Evolutionary conservation across 92 coral and sea anemone genomes (phyloP).

Genomic region (Phymanthus crucifer): DNA sequence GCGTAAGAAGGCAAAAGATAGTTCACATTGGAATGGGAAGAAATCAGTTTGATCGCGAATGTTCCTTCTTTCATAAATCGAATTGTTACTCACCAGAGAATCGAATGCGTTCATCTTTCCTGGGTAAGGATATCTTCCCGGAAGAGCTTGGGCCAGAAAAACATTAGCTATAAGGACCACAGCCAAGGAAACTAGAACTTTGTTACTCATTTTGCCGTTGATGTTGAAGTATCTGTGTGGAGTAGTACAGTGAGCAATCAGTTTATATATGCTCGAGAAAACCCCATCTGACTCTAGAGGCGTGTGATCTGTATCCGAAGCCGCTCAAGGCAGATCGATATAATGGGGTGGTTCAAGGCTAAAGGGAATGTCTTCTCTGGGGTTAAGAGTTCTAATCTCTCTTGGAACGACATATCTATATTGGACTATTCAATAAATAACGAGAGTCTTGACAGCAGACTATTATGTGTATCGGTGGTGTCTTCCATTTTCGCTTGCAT

Average conservation of each 20-base stretch:
- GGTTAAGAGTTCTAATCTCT: not conserved
- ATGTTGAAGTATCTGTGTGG: not conserved
- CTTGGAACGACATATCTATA: not conserved
- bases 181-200: slow-evolving; percentile 10
- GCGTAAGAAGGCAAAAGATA: too few relatives aligned
- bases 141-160: slow-evolving; percentile 7
- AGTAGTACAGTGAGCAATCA: not conserved
- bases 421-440: not conserved
- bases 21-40: too few relatives aligned
- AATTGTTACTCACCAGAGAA: slow-evolving; percentile 1
- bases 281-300: not conserved
- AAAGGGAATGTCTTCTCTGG: not conserved
- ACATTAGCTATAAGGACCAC: slow-evolving; percentile 10
- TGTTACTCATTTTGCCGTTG: slow-evolving; percentile 19
- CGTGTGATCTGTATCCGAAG: not conserved
- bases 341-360: not conserved
- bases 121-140: not conserved
- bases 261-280: not conserved
- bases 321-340: slow-evolving; percentile 1
- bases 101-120: not conserved
- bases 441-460: not conserved
- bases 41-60: too few relatives aligned
- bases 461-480: too few relatives aligned
- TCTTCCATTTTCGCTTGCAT: too few relatives aligned
- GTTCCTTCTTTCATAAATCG: too few relatives aligned